phyloP scores from a whole-genome alignment of 2,888 invertebrate genomes.

The Leptogaster cylindrica region DNA sequence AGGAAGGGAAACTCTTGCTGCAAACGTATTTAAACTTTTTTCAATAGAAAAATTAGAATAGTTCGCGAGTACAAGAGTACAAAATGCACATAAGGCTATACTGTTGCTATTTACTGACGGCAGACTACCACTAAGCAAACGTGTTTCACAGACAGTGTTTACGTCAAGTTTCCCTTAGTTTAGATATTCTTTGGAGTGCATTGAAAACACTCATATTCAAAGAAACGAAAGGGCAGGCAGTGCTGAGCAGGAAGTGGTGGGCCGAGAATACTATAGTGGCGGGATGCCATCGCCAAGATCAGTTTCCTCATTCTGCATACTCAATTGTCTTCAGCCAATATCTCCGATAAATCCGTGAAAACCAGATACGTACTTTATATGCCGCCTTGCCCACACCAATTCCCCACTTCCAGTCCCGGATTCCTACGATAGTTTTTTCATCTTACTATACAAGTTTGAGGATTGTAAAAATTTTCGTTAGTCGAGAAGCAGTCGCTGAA shows the following conservation, averaged over 20 bases:
- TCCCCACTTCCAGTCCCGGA: slow-evolving; percentile 21
- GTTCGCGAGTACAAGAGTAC: no score
- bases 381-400: slow-evolving; percentile 35
- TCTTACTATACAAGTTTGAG: slow-evolving; percentile 46
- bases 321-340: slow-evolving; percentile 25
- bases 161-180: no score
- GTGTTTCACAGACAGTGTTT: no score
- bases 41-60: no score
- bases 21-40: no score
- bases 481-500: slow-evolving; percentile 46
- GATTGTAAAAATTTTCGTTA: slow-evolving; percentile 47
- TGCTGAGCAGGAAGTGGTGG: neutral
- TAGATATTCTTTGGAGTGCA: no score
- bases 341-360: slow-evolving; percentile 14
- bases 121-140: no score
- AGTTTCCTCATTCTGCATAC: slow-evolving; percentile 29
- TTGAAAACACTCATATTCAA: no score
- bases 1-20: no score
- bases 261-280: neutral
- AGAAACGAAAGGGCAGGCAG: no score
- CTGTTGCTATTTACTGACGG: no score
- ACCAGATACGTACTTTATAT: slow-evolving; percentile 35
- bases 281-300: neutral
- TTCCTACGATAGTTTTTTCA: slow-evolving; percentile 27
- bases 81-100: no score